phyloP scores from a whole-genome alignment of 30 jellyfish, hydroid and myxozoan genomes.

The Hydractinia echinata region DNA sequence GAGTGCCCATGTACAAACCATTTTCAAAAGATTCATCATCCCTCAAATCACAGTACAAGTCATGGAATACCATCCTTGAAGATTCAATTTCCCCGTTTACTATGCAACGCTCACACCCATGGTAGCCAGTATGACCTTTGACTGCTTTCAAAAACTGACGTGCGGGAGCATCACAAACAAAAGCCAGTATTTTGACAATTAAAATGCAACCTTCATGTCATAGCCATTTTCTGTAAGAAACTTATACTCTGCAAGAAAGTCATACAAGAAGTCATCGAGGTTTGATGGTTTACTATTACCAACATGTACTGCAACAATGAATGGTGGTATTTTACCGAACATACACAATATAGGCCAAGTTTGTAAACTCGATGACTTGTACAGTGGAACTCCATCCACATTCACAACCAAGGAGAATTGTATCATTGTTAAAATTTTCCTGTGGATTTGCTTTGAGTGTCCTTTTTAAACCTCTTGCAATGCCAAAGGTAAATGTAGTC shows the following conservation, averaged over 20 bases:
- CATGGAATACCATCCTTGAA: no score
- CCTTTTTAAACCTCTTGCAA: conserved; percentile 1
- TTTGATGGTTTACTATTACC: conserved; percentile 35
- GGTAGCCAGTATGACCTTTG: no score
- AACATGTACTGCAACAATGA: conserved; percentile 35
- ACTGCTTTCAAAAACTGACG: no score
- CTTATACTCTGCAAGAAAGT: conserved; percentile 18
- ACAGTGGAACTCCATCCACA: conserved; percentile 39
- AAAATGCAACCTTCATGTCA: neutral
- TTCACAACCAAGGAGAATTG: conserved; percentile 22
- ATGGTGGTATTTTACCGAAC: neutral
- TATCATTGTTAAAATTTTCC: no score
- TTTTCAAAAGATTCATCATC: no score
- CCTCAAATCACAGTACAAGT: no score
- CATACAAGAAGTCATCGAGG: conserved; percentile 20
- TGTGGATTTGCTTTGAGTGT: neutral
- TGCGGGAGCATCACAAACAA: no score
- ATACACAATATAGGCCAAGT: conserved; percentile 32
- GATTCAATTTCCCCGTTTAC: no score
- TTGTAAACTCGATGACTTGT: conserved; percentile 16
- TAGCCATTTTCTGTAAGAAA: conserved; percentile 15
- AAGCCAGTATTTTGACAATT: neutral
- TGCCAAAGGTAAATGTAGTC: conserved; percentile 1
- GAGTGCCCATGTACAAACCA: no score
- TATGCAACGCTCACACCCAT: no score